A percentile compares a stretch with the other conserved stretches of the same genome.
Conservation (phyloP, 2,113 vertebrate species). For the Butorides virescens region DNA sequence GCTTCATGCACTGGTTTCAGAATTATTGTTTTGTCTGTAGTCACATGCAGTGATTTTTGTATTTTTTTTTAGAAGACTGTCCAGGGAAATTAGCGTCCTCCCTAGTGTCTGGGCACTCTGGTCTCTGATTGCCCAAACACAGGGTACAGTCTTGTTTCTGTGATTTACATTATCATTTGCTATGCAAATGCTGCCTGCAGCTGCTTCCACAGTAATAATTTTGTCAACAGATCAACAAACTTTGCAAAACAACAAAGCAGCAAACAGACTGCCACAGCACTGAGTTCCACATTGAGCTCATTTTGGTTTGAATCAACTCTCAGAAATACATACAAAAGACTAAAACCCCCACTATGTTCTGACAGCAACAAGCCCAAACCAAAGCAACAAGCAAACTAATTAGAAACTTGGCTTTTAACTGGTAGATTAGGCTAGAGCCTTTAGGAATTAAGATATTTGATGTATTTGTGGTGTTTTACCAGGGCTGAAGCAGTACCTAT, state of each 20-base stretch:
- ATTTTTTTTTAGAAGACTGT: background rate
- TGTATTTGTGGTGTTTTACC: background rate
- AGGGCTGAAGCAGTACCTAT: background rate
- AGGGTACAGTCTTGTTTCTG: background rate
- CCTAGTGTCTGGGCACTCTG: background rate
- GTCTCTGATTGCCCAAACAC: background rate
- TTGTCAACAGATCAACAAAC: background rate
- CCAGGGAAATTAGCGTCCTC: background rate
- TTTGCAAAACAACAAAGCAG: background rate
- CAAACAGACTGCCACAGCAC: background rate
- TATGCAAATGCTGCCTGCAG: background rate
- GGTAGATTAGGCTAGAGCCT: background rate
- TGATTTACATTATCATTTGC: background rate
- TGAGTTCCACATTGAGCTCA: background rate
- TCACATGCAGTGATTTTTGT: background rate
- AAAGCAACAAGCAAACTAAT: background rate
- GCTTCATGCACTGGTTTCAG: background rate
- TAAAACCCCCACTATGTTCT: background rate
- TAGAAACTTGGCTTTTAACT: background rate
- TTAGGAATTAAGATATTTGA: background rate
- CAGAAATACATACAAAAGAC: background rate
- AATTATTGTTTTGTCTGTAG: background rate
- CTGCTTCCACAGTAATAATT: background rate
- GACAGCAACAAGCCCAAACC: background rate
- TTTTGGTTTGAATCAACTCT: background rate